Percentiles rank a stretch among this genome's conserved stretches.
Evolutionary conservation across 2,113 vertebrate species (phyloP).

Genomic region (Catagonus wagneri): DNA sequence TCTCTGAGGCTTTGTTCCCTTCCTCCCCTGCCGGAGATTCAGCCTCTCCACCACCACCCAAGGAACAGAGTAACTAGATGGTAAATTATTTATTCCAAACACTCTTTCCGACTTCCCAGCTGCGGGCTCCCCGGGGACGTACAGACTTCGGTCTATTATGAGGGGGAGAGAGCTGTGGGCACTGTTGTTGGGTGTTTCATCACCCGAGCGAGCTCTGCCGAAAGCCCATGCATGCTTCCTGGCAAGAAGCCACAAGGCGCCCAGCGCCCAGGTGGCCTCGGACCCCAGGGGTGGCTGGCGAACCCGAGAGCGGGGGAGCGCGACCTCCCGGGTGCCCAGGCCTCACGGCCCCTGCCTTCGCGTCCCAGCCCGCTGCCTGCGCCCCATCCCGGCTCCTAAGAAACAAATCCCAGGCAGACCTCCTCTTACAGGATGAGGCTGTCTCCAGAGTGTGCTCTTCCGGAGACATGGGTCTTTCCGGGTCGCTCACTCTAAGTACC

Average conservation of each 20-base stretch:
- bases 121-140: background rate
- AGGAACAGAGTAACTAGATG: background rate
- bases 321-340: background rate
- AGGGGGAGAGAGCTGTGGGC: background rate
- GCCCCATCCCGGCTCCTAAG: background rate
- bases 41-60: background rate
- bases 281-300: background rate
- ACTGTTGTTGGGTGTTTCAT: background rate
- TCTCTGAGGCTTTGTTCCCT: background rate
- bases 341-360: background rate
- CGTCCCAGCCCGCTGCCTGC: rapidly evolving
- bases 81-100: background rate
- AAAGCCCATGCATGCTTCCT: background rate
- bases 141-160: background rate
- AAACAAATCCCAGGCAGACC: background rate
- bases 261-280: rapidly evolving
- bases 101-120: constrained; percentile 43
- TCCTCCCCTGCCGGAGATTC: background rate
- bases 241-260: background rate
- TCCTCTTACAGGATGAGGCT: background rate
- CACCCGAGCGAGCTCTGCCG: rapidly evolving
- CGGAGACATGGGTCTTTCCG: background rate
- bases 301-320: background rate
- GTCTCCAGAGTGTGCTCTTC: background rate
- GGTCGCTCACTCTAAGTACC: background rate